Evolutionary conservation across 2,797 vertebrate species (phyloP).

Genomic region (Scolopax bukidnonensis): DNA sequence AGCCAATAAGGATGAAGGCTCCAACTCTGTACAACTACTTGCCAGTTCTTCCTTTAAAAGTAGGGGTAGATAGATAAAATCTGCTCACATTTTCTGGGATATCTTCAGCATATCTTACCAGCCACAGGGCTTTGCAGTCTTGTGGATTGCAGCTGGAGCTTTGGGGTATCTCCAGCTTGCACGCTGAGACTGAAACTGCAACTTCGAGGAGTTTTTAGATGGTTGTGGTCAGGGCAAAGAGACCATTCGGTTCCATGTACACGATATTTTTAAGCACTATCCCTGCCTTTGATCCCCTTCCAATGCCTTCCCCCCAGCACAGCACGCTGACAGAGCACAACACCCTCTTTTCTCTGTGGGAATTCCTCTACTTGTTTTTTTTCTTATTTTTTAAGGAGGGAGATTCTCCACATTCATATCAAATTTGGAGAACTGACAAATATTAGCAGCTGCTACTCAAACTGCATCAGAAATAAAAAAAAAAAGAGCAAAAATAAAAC

Average conservation of each 20-base stretch:
- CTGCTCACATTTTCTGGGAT: neutral
- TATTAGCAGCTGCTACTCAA: neutral
- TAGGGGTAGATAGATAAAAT: neutral
- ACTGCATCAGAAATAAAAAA: neutral
- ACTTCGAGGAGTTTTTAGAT: neutral
- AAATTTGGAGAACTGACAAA: neutral
- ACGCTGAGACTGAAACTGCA: neutral
- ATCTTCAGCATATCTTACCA: neutral
- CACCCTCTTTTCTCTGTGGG: neutral
- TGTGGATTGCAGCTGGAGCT: neutral
- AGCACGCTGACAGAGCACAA: neutral
- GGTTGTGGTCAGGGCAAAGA: neutral
- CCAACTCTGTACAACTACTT: neutral
- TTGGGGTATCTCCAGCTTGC: neutral
- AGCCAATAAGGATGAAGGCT: neutral
- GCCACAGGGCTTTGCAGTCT: neutral
- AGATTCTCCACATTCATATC: neutral
- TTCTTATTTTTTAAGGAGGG: neutral
- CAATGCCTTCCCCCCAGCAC: neutral
- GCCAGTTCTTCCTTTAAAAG: neutral
- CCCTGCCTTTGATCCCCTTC: neutral
- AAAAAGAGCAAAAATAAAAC: neutral
- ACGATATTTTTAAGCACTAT: neutral
- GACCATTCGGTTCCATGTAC: neutral
- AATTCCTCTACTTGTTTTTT: neutral